Conservation (phyloP, 2,888 invertebrate genomes). For the Apamea sordens region DNA sequence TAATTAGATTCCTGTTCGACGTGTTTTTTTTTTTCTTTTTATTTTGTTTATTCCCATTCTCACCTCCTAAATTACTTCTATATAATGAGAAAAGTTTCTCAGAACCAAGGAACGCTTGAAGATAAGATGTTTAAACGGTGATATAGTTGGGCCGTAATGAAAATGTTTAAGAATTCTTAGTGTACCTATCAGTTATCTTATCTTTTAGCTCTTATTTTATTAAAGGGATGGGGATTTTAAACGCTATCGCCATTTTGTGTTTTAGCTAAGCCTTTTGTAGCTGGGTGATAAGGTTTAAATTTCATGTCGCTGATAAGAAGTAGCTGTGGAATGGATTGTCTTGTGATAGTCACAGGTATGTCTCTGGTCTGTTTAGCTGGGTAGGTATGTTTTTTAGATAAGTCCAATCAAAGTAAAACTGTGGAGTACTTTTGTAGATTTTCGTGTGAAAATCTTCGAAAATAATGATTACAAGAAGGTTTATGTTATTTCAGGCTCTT, state of each 20-base stretch:
- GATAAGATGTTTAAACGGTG: constrained; percentile 69
- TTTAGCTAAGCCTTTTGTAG: constrained; percentile 28
- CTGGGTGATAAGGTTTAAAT: constrained; percentile 33
- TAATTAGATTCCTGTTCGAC: constrained; percentile 80
- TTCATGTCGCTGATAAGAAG: constrained; percentile 28
- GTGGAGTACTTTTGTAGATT: too few species aligned
- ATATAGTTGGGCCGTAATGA: constrained; percentile 66
- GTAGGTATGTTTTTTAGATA: not conserved
- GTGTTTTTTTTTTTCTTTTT: constrained; percentile 73
- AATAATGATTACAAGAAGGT: not conserved
- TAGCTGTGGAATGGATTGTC: constrained; percentile 1
- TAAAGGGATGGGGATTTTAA: constrained; percentile 48
- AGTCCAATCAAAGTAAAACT: not conserved
- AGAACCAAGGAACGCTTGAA: constrained; percentile 58
- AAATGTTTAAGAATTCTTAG: constrained; percentile 58
- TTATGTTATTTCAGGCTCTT: not conserved
- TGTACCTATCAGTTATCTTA: constrained; percentile 57
- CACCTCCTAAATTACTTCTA: constrained; percentile 78
- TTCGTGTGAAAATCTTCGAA: too few species aligned
- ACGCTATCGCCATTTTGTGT: constrained; percentile 43
- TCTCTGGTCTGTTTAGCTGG: too few species aligned
- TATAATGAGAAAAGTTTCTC: constrained; percentile 83
- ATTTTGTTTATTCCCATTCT: constrained; percentile 72
- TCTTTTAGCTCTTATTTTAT: constrained; percentile 54
- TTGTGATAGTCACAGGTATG: not conserved